Base-by-base conservation (phyloP, 1,140 invertebrate species). In the Arctopsyche grandis region DNA sequence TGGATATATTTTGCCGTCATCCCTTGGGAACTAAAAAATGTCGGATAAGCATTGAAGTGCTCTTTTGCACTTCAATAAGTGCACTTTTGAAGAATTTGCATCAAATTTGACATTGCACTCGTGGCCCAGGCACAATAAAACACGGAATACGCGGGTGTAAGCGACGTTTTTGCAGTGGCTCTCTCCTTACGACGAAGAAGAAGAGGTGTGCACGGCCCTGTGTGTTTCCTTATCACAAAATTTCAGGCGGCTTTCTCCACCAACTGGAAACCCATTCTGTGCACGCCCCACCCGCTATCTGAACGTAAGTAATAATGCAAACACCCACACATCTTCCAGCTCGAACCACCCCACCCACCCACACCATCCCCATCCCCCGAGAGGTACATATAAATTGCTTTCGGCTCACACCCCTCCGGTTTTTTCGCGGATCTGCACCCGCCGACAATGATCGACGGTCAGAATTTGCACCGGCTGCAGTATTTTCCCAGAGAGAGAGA, bases 181-280 rank as follows among this genome's bases (percentile, higher is more conserved):
- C 22, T 19, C 22, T 1, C 46, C 12, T 56, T 26, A 26, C 71
- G 10, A 22, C 29, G 56, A 60, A 60, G n/a, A 22, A 66, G 60
- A 12, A 46, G 38, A 71, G 69, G 9, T n/a, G 44, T 1, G 21
- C 22, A 5, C 5, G 43, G 16, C 5, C 69, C 26, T 46, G 29
- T 16, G 4, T 4, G 19, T 16, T 76, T 24, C 69, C 77, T 81
- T 81, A 81, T 81, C 80, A 79, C 80, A 63, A 81, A 81, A 79
- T 77, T 79, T 81, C 80, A 81, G 80, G 80, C 80, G 77, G 77
- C 63, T 76, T 77, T 63, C 69, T 70, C 77, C 74, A 56, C 74
- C 74, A 76, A 76, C 74, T 76, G 74, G 77, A 75, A 60, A 48
- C 60, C 70, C 58, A 70, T 81, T 81, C 76, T 78, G 75, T 81